Percentiles rank a stretch among this genome's conserved stretches.
Conservation (phyloP, 2,113 vertebrate species). For the Dicrurus megarhynchus region DNA sequence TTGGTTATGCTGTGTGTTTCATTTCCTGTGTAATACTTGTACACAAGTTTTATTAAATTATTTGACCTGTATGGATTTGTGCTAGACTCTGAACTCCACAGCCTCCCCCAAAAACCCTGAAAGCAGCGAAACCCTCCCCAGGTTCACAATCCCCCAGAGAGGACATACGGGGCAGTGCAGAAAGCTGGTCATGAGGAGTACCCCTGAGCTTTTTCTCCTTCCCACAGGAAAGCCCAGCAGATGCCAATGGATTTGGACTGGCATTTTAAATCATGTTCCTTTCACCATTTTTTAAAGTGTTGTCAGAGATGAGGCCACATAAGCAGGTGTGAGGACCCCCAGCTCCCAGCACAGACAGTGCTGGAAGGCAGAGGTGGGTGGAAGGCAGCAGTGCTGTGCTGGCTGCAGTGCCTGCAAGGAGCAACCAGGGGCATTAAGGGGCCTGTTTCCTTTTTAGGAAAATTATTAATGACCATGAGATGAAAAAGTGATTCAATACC, state of each 20-base stretch:
- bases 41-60: neutral
- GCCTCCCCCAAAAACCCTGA: neutral
- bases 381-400: neutral
- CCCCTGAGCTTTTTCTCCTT: neutral
- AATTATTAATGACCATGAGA: slow-evolving; percentile 68
- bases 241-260: neutral
- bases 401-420: neutral
- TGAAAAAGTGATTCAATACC: slow-evolving; percentile 54
- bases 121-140: neutral
- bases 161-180: neutral
- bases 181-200: neutral
- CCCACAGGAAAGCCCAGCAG: neutral
- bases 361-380: neutral
- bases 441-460: slow-evolving; percentile 55
- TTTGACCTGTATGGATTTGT: neutral
- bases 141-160: neutral
- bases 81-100: neutral
- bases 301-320: neutral
- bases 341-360: neutral
- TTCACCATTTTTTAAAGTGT: neutral
- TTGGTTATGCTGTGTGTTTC: neutral
- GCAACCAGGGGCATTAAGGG: slow-evolving; percentile 6
- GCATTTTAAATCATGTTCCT: neutral
- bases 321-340: neutral
- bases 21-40: neutral